These are phyloP conservation scores for Eristalinus aeneus DNA, from an alignment of 2,888 invertebrate species.

Conservation along the genomic window DNA sequence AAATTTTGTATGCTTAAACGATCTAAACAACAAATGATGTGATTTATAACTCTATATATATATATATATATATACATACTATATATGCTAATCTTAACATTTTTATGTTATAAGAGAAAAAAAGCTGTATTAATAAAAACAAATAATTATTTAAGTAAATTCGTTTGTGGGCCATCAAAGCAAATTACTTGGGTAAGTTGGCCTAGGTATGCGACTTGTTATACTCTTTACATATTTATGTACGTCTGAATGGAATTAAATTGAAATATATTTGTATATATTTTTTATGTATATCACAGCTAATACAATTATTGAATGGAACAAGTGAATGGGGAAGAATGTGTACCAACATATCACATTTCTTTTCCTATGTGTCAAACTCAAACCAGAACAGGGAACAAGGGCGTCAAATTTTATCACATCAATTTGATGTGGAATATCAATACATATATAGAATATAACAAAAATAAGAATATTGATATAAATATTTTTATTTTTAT, in stretches of 20 bases:
- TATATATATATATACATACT: no score
- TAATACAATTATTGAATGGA: background rate
- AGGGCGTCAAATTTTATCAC: no score
- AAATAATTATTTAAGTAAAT: slow-evolving; percentile 50
- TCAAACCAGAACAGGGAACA: no score
- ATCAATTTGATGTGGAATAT: no score
- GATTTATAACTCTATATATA: slow-evolving; percentile 9
- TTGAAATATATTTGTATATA: background rate
- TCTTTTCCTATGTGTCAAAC: no score
- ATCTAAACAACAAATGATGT: slow-evolving; percentile 22
- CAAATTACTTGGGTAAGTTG: background rate
- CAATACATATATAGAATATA: no score
- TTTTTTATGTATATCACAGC: background rate
- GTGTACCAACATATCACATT: background rate
- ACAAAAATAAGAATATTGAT: no score
- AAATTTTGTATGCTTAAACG: slow-evolving; percentile 16
- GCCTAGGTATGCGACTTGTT: background rate
- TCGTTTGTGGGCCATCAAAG: slow-evolving; percentile 8
- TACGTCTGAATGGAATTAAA: background rate
- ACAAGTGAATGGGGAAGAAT: background rate
- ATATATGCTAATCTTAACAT: slow-evolving; percentile 16
- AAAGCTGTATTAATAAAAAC: slow-evolving; percentile 46
- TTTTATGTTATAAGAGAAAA: slow-evolving; percentile 52
- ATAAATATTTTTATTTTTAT: no score
- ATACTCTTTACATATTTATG: background rate